These are phyloP conservation scores for Latheticus oryzae DNA, from an alignment of 2,888 invertebrate genomes.

Conservation along the genomic window DNA sequence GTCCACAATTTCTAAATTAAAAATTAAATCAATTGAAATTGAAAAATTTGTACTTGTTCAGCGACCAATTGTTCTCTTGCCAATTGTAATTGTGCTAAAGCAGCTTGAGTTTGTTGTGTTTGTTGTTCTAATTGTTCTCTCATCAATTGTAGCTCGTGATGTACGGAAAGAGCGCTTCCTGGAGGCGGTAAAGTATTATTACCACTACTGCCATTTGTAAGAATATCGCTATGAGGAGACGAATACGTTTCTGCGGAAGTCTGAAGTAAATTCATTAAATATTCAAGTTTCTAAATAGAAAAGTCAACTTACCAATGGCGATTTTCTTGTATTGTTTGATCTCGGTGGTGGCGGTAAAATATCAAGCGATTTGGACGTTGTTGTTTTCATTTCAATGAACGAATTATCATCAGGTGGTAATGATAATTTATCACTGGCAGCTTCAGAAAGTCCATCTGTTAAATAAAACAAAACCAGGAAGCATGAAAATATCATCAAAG, in stretches of 20 bases:
- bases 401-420: conserved; percentile 63
- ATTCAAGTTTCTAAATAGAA: background rate
- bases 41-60: conserved; percentile 64
- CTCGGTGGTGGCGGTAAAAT: conserved; percentile 67
- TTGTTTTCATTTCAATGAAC: conserved; percentile 58
- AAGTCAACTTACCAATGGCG: conserved; percentile 59
- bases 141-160: conserved; percentile 84
- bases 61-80: conserved; percentile 64
- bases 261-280: conserved; percentile 55
- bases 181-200: conserved; percentile 55
- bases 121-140: conserved; percentile 95
- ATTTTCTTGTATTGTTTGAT: conserved; percentile 53
- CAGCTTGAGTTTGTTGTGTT: conserved; percentile 93
- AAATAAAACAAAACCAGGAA: too few relatives aligned
- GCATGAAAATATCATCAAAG: too few relatives aligned
- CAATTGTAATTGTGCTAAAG: conserved; percentile 82
- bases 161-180: conserved; percentile 64
- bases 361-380: conserved; percentile 66
- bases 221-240: conserved; percentile 63
- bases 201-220: conserved; percentile 59
- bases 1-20: conserved; percentile 54
- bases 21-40: conserved; percentile 3
- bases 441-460: conserved; percentile 61
- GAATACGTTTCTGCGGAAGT: conserved; percentile 67
- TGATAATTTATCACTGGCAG: conserved; percentile 62